These are phyloP conservation scores for Hypocryptadius cinnamomeus DNA, from an alignment of 2,113 vertebrate species.

Conservation along the genomic window DNA sequence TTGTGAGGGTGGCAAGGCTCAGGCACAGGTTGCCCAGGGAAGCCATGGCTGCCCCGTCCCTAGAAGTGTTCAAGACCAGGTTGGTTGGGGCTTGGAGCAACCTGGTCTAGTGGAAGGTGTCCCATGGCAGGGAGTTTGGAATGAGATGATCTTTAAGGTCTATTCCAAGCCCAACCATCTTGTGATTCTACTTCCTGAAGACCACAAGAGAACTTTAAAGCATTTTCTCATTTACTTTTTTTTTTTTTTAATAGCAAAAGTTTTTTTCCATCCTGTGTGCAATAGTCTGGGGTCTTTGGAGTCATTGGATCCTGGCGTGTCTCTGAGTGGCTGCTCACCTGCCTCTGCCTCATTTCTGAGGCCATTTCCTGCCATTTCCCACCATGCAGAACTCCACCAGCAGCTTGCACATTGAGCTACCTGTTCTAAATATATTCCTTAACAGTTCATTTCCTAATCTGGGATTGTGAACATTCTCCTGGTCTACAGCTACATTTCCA, in stretches of 20 bases:
- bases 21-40: neutral
- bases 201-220: neutral
- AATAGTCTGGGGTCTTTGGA: neutral
- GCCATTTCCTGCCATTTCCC: neutral
- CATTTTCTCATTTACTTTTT: neutral
- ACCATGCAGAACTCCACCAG: neutral
- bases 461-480: neutral
- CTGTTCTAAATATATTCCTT: neutral
- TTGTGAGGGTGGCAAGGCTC: neutral
- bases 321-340: neutral
- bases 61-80: neutral
- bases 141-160: neutral
- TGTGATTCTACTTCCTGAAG: neutral
- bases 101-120: neutral
- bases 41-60: neutral
- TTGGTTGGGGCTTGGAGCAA: neutral
- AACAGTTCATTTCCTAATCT: neutral
- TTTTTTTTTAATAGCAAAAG: neutral
- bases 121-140: neutral
- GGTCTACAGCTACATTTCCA: neutral
- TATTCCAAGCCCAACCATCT: neutral
- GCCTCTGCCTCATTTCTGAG: neutral
- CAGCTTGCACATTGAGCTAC: neutral
- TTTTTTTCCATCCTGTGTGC: neutral
- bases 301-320: neutral